Evolutionary conservation across 2,113 vertebrate species (phyloP).

Genomic region (Nerophis ophidion): DNA sequence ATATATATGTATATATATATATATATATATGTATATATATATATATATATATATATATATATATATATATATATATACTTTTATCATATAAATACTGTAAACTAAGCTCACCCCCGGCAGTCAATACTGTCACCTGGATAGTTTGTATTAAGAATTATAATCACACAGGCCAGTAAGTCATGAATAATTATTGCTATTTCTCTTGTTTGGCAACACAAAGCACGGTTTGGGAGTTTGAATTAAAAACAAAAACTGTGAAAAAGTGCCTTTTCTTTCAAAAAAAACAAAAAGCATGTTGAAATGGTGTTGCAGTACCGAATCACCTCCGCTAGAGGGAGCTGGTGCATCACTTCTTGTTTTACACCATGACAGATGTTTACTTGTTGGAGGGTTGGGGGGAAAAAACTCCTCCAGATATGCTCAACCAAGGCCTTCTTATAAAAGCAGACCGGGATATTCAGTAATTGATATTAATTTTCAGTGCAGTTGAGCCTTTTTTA

Average conservation of each 20-base stretch:
- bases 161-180: conserved; percentile 29
- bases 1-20: too few species aligned
- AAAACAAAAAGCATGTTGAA: conserved; percentile 34
- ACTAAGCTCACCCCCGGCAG: conserved; percentile 51
- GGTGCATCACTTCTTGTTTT: conserved; percentile 18
- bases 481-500: too few species aligned
- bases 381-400: not conserved
- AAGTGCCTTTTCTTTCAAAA: conserved; percentile 54
- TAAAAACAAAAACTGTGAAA: conserved; percentile 34
- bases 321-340: conserved; percentile 62
- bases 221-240: conserved; percentile 21
- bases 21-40: too few species aligned
- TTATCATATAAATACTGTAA: conserved; percentile 56
- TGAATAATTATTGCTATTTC: conserved; percentile 52
- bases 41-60: too few species aligned
- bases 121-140: conserved; percentile 53
- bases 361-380: not conserved
- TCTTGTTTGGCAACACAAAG: conserved; percentile 11
- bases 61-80: not conserved
- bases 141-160: conserved; percentile 2
- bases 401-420: not conserved
- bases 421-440: not conserved
- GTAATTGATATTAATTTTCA: too few species aligned
- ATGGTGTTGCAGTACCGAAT: conserved; percentile 52
- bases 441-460: conserved; percentile 7